These are phyloP conservation scores for Ceyx melanurus DNA, from an alignment of 2,113 vertebrate species.

Conservation along the genomic window DNA sequence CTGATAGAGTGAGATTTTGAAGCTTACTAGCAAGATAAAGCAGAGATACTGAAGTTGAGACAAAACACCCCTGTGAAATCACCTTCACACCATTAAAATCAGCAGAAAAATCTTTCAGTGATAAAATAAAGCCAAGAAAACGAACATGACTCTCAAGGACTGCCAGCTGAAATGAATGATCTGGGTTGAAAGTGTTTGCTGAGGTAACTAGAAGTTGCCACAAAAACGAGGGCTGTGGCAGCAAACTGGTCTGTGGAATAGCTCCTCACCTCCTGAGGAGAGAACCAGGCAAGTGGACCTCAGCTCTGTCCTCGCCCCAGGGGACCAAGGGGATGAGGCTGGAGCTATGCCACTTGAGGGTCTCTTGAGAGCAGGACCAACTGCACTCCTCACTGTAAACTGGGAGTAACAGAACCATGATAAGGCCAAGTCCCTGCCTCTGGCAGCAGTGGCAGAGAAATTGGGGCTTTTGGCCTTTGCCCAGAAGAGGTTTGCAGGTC, in stretches of 20 bases:
- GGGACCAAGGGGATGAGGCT: not conserved
- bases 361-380: not conserved
- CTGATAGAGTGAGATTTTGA: not conserved
- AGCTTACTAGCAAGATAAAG: not conserved
- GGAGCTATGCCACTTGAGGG: not conserved
- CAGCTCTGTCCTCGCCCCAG: rapidly evolving
- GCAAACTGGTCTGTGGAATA: not conserved
- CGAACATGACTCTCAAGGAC: not conserved
- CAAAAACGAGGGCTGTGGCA: not conserved
- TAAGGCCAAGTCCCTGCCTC: not conserved
- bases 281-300: not conserved
- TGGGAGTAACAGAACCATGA: not conserved
- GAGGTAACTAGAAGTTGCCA: not conserved
- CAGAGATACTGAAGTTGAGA: not conserved
- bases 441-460: not conserved
- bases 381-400: not conserved
- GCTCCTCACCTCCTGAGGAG: not conserved
- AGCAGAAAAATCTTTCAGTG: conserved; percentile 26
- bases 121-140: conserved; percentile 29
- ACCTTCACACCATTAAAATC: not conserved
- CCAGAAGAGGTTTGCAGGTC: not conserved
- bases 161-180: conserved; percentile 20
- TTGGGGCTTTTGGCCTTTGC: not conserved
- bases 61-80: conserved; percentile 11
- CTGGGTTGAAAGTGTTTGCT: not conserved